Percentiles rank a stretch among this genome's conserved stretches.
These are phyloP conservation scores for Leucoraja ocellata DNA, from an alignment of 2,797 vertebrate genomes.

Conservation along the genomic window DNA sequence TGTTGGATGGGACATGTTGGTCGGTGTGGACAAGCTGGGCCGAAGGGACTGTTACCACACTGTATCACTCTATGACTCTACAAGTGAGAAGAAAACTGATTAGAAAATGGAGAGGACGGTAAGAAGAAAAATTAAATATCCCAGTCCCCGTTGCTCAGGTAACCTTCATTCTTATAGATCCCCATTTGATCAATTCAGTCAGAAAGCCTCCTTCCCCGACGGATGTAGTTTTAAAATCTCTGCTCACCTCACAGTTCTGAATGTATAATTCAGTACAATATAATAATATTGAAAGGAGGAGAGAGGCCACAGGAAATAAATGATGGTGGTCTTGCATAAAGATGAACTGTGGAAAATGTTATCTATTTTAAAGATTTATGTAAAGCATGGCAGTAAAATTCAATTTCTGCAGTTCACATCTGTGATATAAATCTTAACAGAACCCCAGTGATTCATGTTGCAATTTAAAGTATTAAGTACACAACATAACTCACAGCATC, in stretches of 20 bases:
- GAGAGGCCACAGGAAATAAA: neutral
- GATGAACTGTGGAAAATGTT: neutral
- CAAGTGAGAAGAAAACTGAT: too few species aligned
- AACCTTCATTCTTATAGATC: neutral
- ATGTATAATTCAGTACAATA: neutral
- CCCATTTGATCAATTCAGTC: neutral
- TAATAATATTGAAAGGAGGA: neutral
- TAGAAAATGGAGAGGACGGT: too few species aligned
- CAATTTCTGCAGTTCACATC: neutral
- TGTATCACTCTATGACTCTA: too few species aligned
- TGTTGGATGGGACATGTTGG: too few species aligned
- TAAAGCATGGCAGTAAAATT: slow-evolving; percentile 5
- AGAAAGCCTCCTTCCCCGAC: neutral
- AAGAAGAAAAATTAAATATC: too few species aligned
- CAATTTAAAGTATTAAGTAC: slow-evolving; percentile 6
- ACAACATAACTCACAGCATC: slow-evolving; percentile 17
- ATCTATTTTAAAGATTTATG: slow-evolving; percentile 21
- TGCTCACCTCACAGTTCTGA: neutral
- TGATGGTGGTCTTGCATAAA: neutral
- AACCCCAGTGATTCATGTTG: neutral
- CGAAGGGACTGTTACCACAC: too few species aligned
- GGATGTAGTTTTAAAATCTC: neutral
- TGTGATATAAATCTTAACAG: neutral
- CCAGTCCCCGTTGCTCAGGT: too few species aligned
- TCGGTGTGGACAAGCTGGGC: too few species aligned